Evolutionary conservation across 2,113 vertebrate species (phyloP).

Genomic region (Alethe castanea): DNA sequence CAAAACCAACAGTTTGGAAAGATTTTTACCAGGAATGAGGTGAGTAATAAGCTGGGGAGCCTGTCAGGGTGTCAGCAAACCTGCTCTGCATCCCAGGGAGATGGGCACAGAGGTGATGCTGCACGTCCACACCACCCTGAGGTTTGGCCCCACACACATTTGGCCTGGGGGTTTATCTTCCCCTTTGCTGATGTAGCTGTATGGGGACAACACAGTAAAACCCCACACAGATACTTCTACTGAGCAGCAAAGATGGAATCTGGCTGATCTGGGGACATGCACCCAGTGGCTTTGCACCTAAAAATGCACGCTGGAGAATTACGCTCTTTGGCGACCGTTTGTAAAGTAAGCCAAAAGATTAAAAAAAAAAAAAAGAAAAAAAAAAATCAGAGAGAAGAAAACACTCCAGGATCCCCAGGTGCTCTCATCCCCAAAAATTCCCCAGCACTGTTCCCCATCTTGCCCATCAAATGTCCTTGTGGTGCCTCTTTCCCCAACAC

Average conservation of each 20-base stretch:
- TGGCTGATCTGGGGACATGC: accelerated
- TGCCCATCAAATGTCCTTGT: not conserved
- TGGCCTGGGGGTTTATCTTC: not conserved
- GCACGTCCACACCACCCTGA: not conserved
- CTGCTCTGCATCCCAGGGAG: not conserved
- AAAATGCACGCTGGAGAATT: not conserved
- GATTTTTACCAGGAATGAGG: not conserved
- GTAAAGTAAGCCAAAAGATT: not conserved
- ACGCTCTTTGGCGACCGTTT: not conserved
- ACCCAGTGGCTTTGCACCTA: not conserved
- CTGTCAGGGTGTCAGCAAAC: not conserved
- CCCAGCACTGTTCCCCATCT: not conserved
- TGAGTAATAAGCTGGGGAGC: not conserved
- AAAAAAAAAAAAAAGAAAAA: not conserved
- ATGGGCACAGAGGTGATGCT: not conserved
- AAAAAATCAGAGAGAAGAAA: not conserved
- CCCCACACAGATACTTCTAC: not conserved
- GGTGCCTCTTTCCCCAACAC: not conserved
- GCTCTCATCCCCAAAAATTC: not conserved
- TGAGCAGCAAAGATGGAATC: not conserved
- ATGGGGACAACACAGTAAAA: not conserved
- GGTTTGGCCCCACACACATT: constrained; percentile 8
- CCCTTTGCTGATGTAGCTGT: not conserved
- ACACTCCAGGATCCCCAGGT: not conserved
- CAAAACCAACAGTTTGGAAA: not conserved